Evolutionary conservation across 2,888 invertebrate species (phyloP).

Genomic region (Metacarcinus magister): DNA sequence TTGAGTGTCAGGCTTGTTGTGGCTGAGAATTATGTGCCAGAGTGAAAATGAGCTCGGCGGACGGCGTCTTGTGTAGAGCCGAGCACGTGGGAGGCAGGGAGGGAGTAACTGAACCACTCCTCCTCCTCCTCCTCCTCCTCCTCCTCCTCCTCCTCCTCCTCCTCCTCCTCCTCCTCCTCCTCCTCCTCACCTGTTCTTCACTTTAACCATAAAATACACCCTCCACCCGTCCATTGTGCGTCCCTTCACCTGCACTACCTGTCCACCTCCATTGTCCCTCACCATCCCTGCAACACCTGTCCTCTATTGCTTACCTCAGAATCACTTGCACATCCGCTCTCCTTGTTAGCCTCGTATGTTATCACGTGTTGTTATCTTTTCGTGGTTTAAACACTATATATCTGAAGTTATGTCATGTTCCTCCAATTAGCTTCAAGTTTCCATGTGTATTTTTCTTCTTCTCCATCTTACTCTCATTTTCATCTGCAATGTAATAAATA

Average conservation of each 20-base stretch:
- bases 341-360: background rate
- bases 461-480: background rate
- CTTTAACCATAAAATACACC: background rate
- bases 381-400: background rate
- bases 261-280: too few relatives aligned
- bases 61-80: background rate
- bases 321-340: background rate
- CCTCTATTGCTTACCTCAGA: background rate
- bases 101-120: background rate
- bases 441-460: background rate
- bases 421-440: background rate
- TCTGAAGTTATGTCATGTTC: background rate
- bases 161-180: background rate
- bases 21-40: background rate
- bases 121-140: background rate
- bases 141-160: too few relatives aligned
- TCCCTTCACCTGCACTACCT: too few relatives aligned
- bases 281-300: too few relatives aligned
- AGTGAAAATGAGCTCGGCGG: conserved; percentile 1
- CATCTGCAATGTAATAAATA: background rate
- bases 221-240: too few relatives aligned
- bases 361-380: too few relatives aligned
- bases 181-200: background rate
- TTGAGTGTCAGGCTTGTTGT: background rate
- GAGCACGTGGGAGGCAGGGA: background rate